Conservation (phyloP, 2,888 invertebrate species). For the Ischnus inquisitorius region DNA sequence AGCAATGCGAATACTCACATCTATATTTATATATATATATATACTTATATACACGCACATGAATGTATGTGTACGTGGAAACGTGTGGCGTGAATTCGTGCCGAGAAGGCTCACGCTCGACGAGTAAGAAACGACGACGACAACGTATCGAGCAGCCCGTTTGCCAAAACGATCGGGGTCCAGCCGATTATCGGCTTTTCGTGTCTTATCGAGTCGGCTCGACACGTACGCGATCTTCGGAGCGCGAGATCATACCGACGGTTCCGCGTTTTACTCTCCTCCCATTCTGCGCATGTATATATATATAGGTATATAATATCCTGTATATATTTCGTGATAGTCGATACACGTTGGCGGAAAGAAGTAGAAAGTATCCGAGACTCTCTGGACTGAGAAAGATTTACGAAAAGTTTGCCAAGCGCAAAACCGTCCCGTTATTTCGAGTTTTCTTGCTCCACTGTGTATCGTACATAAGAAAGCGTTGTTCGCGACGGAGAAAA, state of each 20-base stretch:
- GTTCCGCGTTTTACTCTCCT: slow-evolving; percentile 32
- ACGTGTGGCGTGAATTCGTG: slow-evolving; percentile 47
- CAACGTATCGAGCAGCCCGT: slow-evolving; percentile 60
- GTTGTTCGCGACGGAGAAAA: not conserved
- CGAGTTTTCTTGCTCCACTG: slow-evolving; percentile 35
- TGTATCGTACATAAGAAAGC: not conserved
- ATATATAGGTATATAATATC: slow-evolving; percentile 12
- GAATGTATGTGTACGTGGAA: not conserved
- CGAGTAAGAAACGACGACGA: slow-evolving; percentile 46
- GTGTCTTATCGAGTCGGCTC: slow-evolving; percentile 78
- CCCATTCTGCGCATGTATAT: slow-evolving; percentile 1
- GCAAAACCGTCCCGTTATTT: slow-evolving; percentile 56
- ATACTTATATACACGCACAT: slow-evolving; percentile 13
- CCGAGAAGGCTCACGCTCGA: slow-evolving; percentile 46
- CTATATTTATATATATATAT: slow-evolving; percentile 7
- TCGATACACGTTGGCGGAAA: slow-evolving; percentile 25
- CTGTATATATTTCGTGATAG: slow-evolving; percentile 13
- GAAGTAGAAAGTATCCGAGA: slow-evolving; percentile 27
- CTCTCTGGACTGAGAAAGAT: slow-evolving; percentile 49
- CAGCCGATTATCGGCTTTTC: slow-evolving; percentile 74
- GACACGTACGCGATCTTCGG: slow-evolving; percentile 72
- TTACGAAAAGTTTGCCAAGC: slow-evolving; percentile 62
- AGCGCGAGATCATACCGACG: slow-evolving; percentile 50
- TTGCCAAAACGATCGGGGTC: slow-evolving; percentile 66
- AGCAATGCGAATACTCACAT: not conserved